Percentiles rank a stretch among this genome's conserved stretches.
Evolutionary conservation across 2,113 vertebrate genomes (phyloP).

Genomic region (Python bivittatus): DNA sequence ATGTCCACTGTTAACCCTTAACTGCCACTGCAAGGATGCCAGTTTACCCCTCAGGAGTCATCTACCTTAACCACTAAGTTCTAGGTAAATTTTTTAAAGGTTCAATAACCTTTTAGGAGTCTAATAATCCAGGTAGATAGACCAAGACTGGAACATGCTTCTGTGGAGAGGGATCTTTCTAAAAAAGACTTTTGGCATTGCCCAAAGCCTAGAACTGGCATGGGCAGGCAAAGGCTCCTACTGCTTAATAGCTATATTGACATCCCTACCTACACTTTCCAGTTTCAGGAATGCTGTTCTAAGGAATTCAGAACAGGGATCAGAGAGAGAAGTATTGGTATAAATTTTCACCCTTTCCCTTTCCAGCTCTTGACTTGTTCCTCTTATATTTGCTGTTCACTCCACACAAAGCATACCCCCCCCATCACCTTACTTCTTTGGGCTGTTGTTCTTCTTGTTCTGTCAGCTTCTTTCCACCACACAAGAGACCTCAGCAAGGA

Average conservation of each 20-base stretch:
- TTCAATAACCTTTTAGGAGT: background rate
- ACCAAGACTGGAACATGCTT: background rate
- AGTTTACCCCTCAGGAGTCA: background rate
- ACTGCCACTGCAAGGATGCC: background rate
- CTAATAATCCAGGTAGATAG: background rate
- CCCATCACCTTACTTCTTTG: background rate
- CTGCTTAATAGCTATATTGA: background rate
- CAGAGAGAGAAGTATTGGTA: background rate
- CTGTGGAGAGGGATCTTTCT: background rate
- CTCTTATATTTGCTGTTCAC: background rate
- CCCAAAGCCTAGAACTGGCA: background rate
- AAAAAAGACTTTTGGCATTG: background rate
- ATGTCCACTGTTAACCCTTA: background rate
- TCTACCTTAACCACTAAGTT: background rate
- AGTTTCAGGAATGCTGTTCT: background rate
- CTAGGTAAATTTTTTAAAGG: background rate
- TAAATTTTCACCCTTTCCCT: background rate
- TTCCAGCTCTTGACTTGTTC: background rate
- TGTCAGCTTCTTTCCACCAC: background rate
- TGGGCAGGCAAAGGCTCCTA: too few relatives aligned
- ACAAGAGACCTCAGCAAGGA: background rate
- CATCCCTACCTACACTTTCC: background rate
- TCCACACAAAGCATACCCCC: rapidly evolving
- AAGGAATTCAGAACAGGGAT: background rate
- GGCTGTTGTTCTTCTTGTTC: background rate